These are phyloP conservation scores for Crenichthys baileyi DNA, from an alignment of 2,797 vertebrate genomes.

Conservation along the genomic window DNA sequence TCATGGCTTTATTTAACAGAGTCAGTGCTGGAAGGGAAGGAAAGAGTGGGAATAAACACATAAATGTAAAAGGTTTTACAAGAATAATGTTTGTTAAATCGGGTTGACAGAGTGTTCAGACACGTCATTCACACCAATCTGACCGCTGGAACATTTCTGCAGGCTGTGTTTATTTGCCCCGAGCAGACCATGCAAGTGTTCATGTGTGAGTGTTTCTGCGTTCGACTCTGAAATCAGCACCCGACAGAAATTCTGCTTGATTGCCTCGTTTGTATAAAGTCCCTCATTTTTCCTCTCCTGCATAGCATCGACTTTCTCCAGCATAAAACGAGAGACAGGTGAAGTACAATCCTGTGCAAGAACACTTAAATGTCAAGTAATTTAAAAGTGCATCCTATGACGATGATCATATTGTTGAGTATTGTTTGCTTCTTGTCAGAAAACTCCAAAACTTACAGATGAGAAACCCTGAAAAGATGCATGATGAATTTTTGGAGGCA, in stretches of 20 bases:
- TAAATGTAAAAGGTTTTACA: slow-evolving; percentile 6
- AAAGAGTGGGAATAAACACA: slow-evolving; percentile 7
- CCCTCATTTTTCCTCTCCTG: background rate
- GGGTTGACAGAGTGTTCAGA: slow-evolving; percentile 6
- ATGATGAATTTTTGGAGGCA: background rate
- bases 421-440: background rate
- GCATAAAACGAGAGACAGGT: background rate
- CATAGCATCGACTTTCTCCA: background rate
- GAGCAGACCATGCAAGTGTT: background rate
- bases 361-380: background rate
- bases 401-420: background rate
- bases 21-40: background rate
- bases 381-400: background rate
- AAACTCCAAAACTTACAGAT: background rate
- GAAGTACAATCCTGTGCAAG: background rate
- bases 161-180: background rate
- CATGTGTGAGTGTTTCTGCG: background rate
- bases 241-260: slow-evolving; percentile 6
- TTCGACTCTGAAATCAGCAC: slow-evolving; percentile 5
- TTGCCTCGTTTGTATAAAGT: slow-evolving; percentile 13
- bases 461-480: background rate
- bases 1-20: slow-evolving; percentile 17
- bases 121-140: background rate
- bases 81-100: slow-evolving; percentile 11
- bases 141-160: slow-evolving; percentile 4